A percentile compares a stretch with the other conserved stretches of the same genome.
phyloP scores from a whole-genome alignment of 2,888 invertebrate species.

The Acrobasis consociella region DNA sequence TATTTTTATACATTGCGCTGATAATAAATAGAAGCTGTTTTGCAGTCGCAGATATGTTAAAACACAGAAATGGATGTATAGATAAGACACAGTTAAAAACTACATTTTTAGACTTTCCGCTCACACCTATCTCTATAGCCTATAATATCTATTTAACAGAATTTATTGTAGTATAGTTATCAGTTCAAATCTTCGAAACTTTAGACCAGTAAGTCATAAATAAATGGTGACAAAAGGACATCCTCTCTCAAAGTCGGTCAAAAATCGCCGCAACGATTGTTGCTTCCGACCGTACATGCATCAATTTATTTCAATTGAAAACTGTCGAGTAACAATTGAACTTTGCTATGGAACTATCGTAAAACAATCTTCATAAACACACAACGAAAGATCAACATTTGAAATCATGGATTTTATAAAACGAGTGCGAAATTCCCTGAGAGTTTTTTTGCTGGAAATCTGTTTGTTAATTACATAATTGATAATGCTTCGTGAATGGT shows the following conservation, averaged over 20 bases:
- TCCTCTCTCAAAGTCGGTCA: slow-evolving; percentile 13
- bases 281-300: slow-evolving; percentile 29
- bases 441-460: background rate
- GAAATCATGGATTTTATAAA: background rate
- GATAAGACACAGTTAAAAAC: too few species aligned
- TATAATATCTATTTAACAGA: background rate
- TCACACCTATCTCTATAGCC: too few species aligned
- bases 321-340: slow-evolving; percentile 54
- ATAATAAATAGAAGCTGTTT: too few species aligned
- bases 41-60: too few species aligned
- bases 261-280: slow-evolving; percentile 10
- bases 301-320: slow-evolving; percentile 69
- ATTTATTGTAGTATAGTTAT: background rate
- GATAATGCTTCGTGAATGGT: background rate
- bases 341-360: slow-evolving; percentile 45
- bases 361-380: slow-evolving; percentile 29
- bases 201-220: background rate
- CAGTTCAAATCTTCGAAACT: background rate
- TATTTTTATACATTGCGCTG: too few species aligned
- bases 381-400: slow-evolving; percentile 21
- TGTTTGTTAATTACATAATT: background rate
- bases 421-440: background rate
- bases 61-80: too few species aligned
- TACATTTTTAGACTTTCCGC: too few species aligned
- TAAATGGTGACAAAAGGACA: slow-evolving; percentile 7